Conservation (phyloP, 2,113 vertebrate species). For the Brachirus orientalis region DNA sequence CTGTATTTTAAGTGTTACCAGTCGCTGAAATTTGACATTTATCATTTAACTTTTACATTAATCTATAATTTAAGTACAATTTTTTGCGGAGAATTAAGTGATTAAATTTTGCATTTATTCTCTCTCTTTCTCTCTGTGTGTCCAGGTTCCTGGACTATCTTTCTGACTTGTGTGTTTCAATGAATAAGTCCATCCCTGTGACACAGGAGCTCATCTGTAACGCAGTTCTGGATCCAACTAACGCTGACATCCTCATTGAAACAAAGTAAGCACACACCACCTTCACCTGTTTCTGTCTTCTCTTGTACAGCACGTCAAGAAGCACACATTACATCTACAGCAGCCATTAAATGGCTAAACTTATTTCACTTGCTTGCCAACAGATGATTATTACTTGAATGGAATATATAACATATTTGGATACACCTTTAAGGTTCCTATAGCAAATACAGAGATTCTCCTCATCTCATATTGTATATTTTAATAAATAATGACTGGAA, state of each 20-base stretch:
- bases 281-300: not conserved
- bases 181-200: slow-evolving; percentile 99
- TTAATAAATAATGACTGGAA: no score
- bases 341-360: no score
- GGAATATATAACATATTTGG: no score
- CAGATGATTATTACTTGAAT: no score
- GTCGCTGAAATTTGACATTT: not conserved
- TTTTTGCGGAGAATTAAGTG: not conserved
- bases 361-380: no score
- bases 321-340: no score
- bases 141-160: slow-evolving; percentile 96
- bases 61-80: not conserved
- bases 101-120: slow-evolving; percentile 73
- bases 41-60: not conserved
- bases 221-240: slow-evolving; percentile 93
- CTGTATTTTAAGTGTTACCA: no score
- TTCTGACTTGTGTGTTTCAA: slow-evolving; percentile 97
- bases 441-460: no score
- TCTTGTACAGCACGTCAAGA: no score
- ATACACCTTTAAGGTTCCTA: no score
- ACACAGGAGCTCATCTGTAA: slow-evolving; percentile 99
- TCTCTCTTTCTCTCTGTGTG: slow-evolving; percentile 70
- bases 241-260: slow-evolving; percentile 96
- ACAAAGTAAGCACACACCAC: slow-evolving; percentile 87
- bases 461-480: no score